Evolutionary conservation across 1,140 invertebrate species (phyloP), one percentile per base, ranked within the genome.

Genomic region (Drosophila nigromelanica): DNA sequence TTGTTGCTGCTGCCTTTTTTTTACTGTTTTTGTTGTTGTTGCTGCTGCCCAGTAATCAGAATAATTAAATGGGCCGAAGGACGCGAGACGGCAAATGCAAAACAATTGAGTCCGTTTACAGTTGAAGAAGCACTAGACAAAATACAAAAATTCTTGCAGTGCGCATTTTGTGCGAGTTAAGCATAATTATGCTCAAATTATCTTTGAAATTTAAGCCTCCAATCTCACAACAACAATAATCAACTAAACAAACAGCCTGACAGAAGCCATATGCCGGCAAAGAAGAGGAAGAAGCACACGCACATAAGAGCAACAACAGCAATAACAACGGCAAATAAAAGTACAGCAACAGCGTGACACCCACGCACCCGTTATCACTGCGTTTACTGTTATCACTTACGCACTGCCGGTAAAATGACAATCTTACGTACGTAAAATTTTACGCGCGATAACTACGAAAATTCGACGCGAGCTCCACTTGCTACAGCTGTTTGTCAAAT

Each of bases 1-100:
- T 63, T 62, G 33, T 50, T 58, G 54, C 42, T 66, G 42, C 56
- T 66, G 18, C 18, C 18, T 18, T 1, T 18, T 18, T 18, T 18
- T 18, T 18, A 2, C 18, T 18, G 18, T 18, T 18, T 1, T 12
- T 68, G 27, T 15, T 70, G 39, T 64, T 62, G 61, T 68, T 85
- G 56, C 51, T 77, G 66, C 37, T 45, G 68, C 67, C 76, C 72
- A 89, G 83, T 80, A 87, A 87, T 87, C 83, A 87, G 83, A 83
- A 87, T 87, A 87, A 87, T 87, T 87, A 89, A 83, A 87, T 87
- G 83, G 79, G 54, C 61, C 54, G 63, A 58, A 68, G 71, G 77
- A 60, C 68, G 54, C 55, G 62, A 63, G 39, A 48, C 51, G 52
- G 14, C 50, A 63, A 82, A 78, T 70, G 69, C 73, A 80, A 70